These are phyloP conservation scores for Parasteatoda tepidariorum DNA, from an alignment of 1,140 invertebrate species.

Conservation along the genomic window DNA sequence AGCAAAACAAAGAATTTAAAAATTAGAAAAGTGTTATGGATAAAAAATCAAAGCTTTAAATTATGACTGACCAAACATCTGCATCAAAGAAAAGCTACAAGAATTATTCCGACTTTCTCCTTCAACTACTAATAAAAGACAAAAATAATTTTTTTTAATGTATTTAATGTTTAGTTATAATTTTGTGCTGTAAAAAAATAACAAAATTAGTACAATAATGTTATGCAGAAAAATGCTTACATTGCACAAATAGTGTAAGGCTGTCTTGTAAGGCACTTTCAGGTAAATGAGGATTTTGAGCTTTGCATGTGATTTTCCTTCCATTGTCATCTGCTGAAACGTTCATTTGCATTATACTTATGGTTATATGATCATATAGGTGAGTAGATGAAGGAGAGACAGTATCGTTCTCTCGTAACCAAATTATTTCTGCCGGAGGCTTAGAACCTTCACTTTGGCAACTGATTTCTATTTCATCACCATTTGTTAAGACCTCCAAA, in stretches of 20 bases:
- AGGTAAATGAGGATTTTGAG: slow-evolving; percentile 77
- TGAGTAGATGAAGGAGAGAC: slow-evolving; percentile 70
- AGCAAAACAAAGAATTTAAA: no score
- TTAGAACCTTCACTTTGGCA: slow-evolving; percentile 75
- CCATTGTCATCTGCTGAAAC: slow-evolving; percentile 82
- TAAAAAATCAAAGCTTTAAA: no score
- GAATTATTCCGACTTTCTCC: no score
- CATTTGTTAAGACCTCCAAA: slow-evolving; percentile 83
- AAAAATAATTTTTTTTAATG: no score
- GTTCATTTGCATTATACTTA: slow-evolving; percentile 63
- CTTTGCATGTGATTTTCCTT: slow-evolving; percentile 83
- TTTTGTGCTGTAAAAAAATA: no score
- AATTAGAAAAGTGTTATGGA: no score
- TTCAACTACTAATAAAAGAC: no score
- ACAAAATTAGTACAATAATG: no score
- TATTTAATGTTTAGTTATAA: no score
- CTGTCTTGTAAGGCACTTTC: slow-evolving; percentile 60
- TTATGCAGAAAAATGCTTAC: slow-evolving; percentile 59
- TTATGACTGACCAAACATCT: no score
- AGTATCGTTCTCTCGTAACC: slow-evolving; percentile 67
- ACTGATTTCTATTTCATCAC: slow-evolving; percentile 81
- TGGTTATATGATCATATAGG: slow-evolving; percentile 56
- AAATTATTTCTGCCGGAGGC: slow-evolving; percentile 20
- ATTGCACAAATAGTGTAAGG: slow-evolving; percentile 55
- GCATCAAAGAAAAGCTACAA: no score